Evolutionary conservation across 2,888 invertebrate species (phyloP).

Genomic region (Harpalus rubripes): DNA sequence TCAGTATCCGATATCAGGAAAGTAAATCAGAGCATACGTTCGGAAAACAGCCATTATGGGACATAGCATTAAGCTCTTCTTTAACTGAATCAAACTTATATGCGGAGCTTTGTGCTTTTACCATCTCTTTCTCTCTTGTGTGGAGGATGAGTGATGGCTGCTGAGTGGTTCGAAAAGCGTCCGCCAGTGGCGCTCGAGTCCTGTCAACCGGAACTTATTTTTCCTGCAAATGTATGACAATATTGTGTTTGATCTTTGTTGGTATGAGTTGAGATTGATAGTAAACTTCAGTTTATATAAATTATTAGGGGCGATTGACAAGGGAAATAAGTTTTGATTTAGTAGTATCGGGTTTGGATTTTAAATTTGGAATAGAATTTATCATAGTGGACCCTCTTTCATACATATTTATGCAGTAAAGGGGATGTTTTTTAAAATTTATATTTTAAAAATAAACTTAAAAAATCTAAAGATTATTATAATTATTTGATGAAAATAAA

Average conservation of each 20-base stretch:
- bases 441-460: too few species aligned
- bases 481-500: too few species aligned
- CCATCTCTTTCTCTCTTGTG: conserved; percentile 18
- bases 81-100: conserved; percentile 61
- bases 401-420: background rate
- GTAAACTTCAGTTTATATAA: conserved; percentile 45
- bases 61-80: conserved; percentile 48
- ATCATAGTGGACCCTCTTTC: background rate
- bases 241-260: conserved; percentile 53
- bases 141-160: conserved; percentile 40
- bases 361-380: background rate
- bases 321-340: conserved; percentile 19
- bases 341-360: background rate
- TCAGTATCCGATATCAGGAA: conserved; percentile 30
- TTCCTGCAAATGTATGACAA: conserved; percentile 55
- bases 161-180: conserved; percentile 48
- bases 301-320: conserved; percentile 42
- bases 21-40: conserved; percentile 55
- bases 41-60: conserved; percentile 58
- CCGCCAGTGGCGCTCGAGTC: conserved; percentile 29
- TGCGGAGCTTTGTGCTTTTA: conserved; percentile 19
- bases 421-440: too few species aligned
- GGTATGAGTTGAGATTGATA: conserved; percentile 52
- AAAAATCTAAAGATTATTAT: too few species aligned
- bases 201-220: conserved; percentile 57